These are phyloP conservation scores for Xylota sylvarum DNA, from an alignment of 2,888 invertebrate genomes.

Conservation along the genomic window DNA sequence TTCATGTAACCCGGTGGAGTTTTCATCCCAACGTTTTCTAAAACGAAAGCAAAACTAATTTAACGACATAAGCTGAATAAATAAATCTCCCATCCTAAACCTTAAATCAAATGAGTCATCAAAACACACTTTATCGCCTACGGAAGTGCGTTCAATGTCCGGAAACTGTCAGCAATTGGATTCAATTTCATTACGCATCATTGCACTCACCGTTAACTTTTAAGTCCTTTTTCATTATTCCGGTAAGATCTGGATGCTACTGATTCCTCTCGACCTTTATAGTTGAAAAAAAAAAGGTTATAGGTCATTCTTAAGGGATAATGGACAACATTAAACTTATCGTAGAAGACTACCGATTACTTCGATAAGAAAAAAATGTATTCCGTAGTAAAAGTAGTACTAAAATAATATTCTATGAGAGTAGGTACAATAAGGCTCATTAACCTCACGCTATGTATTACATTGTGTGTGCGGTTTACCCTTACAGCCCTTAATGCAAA, in stretches of 20 bases:
- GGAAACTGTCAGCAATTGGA: slow-evolving; percentile 1
- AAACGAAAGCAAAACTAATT: background rate
- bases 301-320: background rate
- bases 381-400: no score
- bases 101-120: background rate
- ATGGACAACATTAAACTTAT: slow-evolving; percentile 1
- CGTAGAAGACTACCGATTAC: background rate
- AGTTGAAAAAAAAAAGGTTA: slow-evolving; percentile 4
- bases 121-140: slow-evolving; percentile 1
- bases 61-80: background rate
- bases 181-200: background rate
- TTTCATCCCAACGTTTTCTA: no score
- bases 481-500: background rate
- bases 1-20: no score
- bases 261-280: background rate
- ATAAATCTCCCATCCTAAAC: background rate
- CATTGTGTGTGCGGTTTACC: background rate
- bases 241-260: background rate
- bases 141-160: slow-evolving; percentile 4
- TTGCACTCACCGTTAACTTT: background rate
- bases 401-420: background rate
- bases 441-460: background rate
- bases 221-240: slow-evolving; percentile 3
- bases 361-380: no score
- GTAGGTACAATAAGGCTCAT: background rate